A percentile compares a stretch with the other conserved stretches of the same genome.
These are phyloP conservation scores for Sebastes elongatus DNA, from an alignment of 2,797 vertebrate species.

Conservation along the genomic window DNA sequence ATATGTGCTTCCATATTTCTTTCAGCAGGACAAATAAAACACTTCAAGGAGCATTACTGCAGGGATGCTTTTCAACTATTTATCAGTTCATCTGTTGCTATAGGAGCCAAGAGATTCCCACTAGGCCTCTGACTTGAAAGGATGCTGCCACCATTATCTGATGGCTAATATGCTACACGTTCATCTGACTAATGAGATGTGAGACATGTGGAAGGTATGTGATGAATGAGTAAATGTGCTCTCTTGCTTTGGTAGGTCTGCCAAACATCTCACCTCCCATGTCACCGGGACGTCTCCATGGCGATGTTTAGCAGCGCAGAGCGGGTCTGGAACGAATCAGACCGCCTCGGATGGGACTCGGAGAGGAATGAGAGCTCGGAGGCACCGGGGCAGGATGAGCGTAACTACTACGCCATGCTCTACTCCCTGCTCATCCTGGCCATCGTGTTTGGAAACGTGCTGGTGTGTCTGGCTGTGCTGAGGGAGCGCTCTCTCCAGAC, in stretches of 20 bases:
- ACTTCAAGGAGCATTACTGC: conserved; percentile 3
- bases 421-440: conserved; percentile 91
- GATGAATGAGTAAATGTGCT: neutral
- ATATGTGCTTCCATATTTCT: conserved; percentile 18
- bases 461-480: conserved; percentile 92
- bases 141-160: neutral
- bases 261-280: conserved; percentile 66
- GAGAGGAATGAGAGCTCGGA: conserved; percentile 70
- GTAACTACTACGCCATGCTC: conserved; percentile 89
- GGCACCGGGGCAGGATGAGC: conserved; percentile 35
- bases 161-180: neutral
- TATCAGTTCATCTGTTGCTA: conserved; percentile 14
- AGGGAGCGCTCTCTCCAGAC: conserved; percentile 90
- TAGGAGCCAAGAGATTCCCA: conserved; percentile 27
- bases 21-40: neutral
- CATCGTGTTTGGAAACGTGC: conserved; percentile 92
- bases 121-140: conserved; percentile 12
- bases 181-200: conserved; percentile 19
- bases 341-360: conserved; percentile 58
- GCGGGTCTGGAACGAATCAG: conserved; percentile 82
- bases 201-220: neutral
- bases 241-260: conserved; percentile 52
- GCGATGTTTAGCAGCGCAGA: conserved; percentile 81
- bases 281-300: conserved; percentile 80
- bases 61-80: conserved; percentile 19